Conservation (phyloP, 2,797 vertebrate species). For the Danio tinwini region DNA sequence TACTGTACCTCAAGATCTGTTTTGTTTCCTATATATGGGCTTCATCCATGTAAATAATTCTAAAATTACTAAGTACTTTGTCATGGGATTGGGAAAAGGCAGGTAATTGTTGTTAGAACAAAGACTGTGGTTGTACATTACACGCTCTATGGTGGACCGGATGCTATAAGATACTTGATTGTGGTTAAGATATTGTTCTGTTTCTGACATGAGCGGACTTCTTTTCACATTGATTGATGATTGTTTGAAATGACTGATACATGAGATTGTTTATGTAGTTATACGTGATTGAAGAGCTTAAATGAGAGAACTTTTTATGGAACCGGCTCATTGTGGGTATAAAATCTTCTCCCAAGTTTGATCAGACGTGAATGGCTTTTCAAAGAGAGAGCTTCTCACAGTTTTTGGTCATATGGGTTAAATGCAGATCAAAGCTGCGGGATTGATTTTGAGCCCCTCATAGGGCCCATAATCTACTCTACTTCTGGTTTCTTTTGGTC, state of each 20-base stretch:
- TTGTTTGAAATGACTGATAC: slow-evolving; percentile 29
- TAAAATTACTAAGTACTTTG: slow-evolving; percentile 12
- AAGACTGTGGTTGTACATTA: slow-evolving; percentile 11
- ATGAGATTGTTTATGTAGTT: slow-evolving; percentile 32
- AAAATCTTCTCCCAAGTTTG: background rate
- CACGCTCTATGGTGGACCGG: slow-evolving; percentile 1
- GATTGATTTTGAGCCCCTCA: slow-evolving; percentile 36
- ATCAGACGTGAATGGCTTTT: background rate
- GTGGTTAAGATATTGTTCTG: slow-evolving; percentile 28
- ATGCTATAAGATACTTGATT: slow-evolving; percentile 2
- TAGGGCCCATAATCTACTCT: background rate
- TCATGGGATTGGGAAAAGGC: slow-evolving; percentile 27
- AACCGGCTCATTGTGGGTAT: slow-evolving; percentile 4
- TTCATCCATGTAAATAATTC: slow-evolving; percentile 10
- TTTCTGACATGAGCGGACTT: slow-evolving; percentile 1
- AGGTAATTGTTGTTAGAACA: slow-evolving; percentile 25
- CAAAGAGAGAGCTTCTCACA: background rate
- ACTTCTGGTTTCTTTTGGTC: slow-evolving; percentile 10
- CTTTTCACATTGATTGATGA: slow-evolving; percentile 21
- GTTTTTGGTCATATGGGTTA: slow-evolving; percentile 37
- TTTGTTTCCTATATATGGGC: slow-evolving; percentile 1
- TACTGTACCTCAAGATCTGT: background rate
- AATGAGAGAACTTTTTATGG: background rate
- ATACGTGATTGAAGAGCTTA: slow-evolving; percentile 8
- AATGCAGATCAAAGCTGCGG: slow-evolving; percentile 31